Base-by-base conservation (phyloP, 1,140 invertebrate species). In the Hestina assimilis region DNA sequence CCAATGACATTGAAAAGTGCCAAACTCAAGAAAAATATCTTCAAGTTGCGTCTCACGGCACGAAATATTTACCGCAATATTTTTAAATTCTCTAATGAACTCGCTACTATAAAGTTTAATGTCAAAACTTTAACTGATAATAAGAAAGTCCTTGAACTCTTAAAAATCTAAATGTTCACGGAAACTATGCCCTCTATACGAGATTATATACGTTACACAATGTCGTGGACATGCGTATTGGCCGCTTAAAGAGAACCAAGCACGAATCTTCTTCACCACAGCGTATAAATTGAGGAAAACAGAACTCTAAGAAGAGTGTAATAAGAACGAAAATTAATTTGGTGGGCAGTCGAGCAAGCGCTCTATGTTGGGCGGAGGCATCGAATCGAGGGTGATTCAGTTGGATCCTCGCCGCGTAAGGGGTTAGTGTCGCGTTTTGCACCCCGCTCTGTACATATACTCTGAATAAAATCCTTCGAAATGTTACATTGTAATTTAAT, bases 191-290 rank as follows among this genome's bases (percentile, higher is more conserved):
- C 64, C 59, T 72, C 76, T 83, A 79, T 80, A 84, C 64, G 59
- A 81, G 76, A 76, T 79, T 83, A 85, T 85, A 79, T 80, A 73
- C 55, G 63, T 66, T 76, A 59, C 64, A 84, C 78, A 75, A 73
- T 72, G 71, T 77, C 77, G 80, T 86, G 84, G 84, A 85, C 84
- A 88, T 88, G 85, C 85, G 85, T 88, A 88, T 86, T 88, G 81
- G 79, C 77, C 79, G 72, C 80, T 77, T 79, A 72, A 77, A 74
- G 73, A 72, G 71, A 81, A 65, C 74, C 75, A 79, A 84, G 74
- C 71, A 75, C 77, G 81, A 83, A 81, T 79, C 79, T 83, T 83
- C 83, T 80, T 83, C 65, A 79, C 74, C 70, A 75, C 69, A 70
- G 66, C 12, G 40, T 24, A 11, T 41, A 12, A 14, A 48, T 21